A percentile compares a stretch with the other conserved stretches of the same genome.
Evolutionary conservation across 2,797 vertebrate genomes (phyloP).

Genomic region (Gallinago solitaria): DNA sequence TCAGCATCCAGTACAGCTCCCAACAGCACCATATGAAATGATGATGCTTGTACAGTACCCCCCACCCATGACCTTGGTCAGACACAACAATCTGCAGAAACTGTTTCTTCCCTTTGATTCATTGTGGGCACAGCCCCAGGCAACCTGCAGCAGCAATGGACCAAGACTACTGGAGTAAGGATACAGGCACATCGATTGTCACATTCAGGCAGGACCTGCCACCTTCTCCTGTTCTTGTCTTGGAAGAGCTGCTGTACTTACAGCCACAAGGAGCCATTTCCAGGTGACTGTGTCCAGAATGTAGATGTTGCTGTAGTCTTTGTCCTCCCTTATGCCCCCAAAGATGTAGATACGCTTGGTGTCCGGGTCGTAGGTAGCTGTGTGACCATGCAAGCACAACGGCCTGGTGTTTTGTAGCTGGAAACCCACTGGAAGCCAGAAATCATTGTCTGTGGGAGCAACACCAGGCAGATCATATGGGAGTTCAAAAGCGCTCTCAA

Average conservation of each 20-base stretch:
- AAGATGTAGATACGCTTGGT: conserved; percentile 86
- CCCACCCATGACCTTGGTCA: background rate
- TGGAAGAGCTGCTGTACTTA: conserved; percentile 68
- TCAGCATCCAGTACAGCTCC: background rate
- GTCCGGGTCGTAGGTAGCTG: conserved; percentile 87
- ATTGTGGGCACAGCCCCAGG: background rate
- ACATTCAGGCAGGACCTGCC: background rate
- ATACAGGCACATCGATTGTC: rapidly evolving
- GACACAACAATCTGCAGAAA: background rate
- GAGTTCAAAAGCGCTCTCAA: background rate
- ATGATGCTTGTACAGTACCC: background rate
- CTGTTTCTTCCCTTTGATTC: background rate
- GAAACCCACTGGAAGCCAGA: conserved; percentile 86
- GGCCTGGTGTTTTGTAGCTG: conserved; percentile 72
- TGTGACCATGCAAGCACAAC: conserved; percentile 79
- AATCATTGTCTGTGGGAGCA: conserved; percentile 81
- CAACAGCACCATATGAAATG: background rate
- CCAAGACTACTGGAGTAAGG: background rate
- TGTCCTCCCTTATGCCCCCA: conserved; percentile 84
- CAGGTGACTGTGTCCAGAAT: conserved; percentile 86
- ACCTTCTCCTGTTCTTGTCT: background rate
- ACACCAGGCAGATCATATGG: background rate
- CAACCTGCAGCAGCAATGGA: background rate
- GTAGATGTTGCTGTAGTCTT: conserved; percentile 79
- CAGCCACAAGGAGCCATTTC: conserved; percentile 87